Evolutionary conservation across 2,113 vertebrate species (phyloP).

Genomic region (Chaetorhynchus papuensis): DNA sequence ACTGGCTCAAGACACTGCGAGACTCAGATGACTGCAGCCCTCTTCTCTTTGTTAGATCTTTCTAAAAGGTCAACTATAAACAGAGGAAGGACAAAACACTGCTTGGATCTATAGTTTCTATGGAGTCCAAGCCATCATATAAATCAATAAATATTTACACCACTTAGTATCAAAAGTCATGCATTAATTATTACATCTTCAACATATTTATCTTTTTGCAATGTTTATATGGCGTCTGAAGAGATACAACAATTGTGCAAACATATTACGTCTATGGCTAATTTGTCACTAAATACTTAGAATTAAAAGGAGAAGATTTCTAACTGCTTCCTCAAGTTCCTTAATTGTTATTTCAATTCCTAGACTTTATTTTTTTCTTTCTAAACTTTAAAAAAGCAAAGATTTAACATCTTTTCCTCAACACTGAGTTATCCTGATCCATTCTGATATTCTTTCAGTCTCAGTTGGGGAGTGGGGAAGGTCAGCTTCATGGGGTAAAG

Average conservation of each 20-base stretch:
- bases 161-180: background rate
- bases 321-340: background rate
- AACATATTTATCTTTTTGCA: background rate
- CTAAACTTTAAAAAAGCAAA: background rate
- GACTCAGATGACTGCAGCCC: background rate
- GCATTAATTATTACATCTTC: background rate
- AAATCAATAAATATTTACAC: background rate
- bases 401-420: background rate
- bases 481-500: background rate
- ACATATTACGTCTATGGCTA: background rate
- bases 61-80: background rate
- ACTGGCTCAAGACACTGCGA: background rate
- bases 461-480: accelerated
- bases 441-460: background rate
- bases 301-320: background rate
- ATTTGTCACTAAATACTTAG: background rate
- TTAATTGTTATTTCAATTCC: background rate
- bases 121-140: background rate
- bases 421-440: background rate
- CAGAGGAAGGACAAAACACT: background rate
- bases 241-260: background rate
- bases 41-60: background rate
- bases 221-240: background rate
- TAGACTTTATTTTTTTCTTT: background rate
- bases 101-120: background rate